phyloP scores from a whole-genome alignment of 2,797 vertebrate species.

The Sebastes miniatus region DNA sequence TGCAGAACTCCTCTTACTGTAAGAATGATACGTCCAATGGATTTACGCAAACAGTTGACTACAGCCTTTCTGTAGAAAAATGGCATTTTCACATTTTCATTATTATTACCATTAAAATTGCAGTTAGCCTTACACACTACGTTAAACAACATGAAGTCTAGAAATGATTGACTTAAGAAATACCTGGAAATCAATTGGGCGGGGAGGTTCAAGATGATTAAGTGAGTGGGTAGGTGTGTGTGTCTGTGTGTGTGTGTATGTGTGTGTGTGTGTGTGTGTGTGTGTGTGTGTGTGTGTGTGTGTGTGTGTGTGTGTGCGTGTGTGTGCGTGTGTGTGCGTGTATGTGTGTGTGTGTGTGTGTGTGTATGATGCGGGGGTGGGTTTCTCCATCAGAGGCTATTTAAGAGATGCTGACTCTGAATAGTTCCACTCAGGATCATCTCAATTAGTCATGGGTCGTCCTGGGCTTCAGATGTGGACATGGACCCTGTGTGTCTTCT shows the following conservation, averaged over 20 bases:
- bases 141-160: neutral
- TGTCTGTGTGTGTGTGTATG: no score
- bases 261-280: neutral
- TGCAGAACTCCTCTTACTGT: neutral
- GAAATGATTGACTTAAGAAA: slow-evolving; percentile 6
- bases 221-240: neutral
- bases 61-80: neutral
- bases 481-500: slow-evolving; percentile 44
- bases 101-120: neutral
- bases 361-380: neutral
- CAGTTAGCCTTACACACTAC: neutral
- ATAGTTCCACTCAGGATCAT: neutral
- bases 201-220: neutral
- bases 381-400: neutral
- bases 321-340: neutral
- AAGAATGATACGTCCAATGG: neutral
- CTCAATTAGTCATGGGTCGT: slow-evolving; percentile 50
- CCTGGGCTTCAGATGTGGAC: slow-evolving; percentile 34
- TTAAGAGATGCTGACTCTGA: slow-evolving; percentile 19
- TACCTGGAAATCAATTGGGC: neutral
- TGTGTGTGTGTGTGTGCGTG: no score
- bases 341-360: no score
- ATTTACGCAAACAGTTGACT: neutral
- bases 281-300: no score
- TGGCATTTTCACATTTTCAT: neutral